These are phyloP conservation scores for Aldrovandia affinis DNA, from an alignment of 2,797 vertebrate species.

Conservation along the genomic window DNA sequence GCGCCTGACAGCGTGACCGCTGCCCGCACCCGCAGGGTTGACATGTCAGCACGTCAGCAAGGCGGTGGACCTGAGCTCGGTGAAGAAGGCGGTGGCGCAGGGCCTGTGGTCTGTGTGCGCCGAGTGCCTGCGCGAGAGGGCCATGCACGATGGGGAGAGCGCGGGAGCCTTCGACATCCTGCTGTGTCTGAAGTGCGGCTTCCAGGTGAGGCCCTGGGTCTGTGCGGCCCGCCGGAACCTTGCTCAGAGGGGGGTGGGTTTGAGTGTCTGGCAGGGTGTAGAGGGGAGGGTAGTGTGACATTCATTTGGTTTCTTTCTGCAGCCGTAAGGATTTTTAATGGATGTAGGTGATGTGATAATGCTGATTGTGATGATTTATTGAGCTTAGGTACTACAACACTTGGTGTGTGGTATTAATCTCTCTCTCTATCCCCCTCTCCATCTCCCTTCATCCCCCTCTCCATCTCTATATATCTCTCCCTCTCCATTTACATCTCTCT, in stretches of 20 bases:
- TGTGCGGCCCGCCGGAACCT: too few species aligned
- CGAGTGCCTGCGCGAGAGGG: slow-evolving; percentile 90
- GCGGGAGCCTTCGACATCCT: slow-evolving; percentile 80
- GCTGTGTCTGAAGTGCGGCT: slow-evolving; percentile 93
- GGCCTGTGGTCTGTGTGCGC: slow-evolving; percentile 86
- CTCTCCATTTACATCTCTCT: not conserved
- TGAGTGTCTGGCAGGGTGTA: not conserved
- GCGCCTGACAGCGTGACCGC: not conserved
- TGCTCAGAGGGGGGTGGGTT: too few species aligned
- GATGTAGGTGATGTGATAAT: too few species aligned
- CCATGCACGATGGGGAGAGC: slow-evolving; percentile 78
- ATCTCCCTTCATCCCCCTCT: not conserved
- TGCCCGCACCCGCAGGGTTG: slow-evolving; percentile 72
- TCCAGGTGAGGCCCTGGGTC: slow-evolving; percentile 77
- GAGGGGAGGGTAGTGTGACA: not conserved
- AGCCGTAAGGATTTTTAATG: slow-evolving; percentile 18
- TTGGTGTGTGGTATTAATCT: not conserved
- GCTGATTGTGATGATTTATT: too few species aligned
- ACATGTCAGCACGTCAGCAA: slow-evolving; percentile 91
- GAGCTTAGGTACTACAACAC: not conserved
- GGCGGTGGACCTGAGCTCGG: slow-evolving; percentile 87
- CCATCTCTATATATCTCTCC: too few species aligned
- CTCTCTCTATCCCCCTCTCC: not conserved
- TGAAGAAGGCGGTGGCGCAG: slow-evolving; percentile 86
- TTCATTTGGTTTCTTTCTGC: not conserved